Evolutionary conservation across 1,140 invertebrate genomes (phyloP).

Genomic region (Lordiphosa mommai): DNA sequence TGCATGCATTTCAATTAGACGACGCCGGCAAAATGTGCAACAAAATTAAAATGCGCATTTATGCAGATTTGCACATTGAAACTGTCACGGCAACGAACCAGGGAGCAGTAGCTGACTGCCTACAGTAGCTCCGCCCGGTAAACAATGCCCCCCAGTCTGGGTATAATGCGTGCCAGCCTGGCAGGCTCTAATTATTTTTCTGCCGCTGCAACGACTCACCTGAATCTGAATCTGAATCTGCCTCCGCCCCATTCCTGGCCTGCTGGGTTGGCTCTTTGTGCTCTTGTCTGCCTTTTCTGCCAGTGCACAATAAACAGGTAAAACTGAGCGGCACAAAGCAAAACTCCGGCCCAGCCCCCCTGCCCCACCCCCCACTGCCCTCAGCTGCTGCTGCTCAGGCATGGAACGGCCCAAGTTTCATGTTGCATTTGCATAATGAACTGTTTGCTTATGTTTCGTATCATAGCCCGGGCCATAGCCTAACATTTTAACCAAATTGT

Average conservation of each 20-base stretch:
- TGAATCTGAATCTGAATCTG: constrained; percentile 35
- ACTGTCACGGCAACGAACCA: constrained; percentile 65
- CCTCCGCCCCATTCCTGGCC: constrained; percentile 1
- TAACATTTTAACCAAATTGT: constrained; percentile 70
- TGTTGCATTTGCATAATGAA: constrained; percentile 75
- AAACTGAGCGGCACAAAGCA: constrained; percentile 60
- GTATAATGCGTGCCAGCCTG: constrained; percentile 60
- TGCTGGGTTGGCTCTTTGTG: constrained; percentile 36
- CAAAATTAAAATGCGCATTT: constrained; percentile 78
- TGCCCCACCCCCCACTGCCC: too few relatives aligned
- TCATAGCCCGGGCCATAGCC: constrained; percentile 31
- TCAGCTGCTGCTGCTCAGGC: neutral
- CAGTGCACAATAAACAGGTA: constrained; percentile 70
- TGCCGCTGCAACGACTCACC: constrained; percentile 59
- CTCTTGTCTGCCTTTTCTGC: constrained; percentile 51
- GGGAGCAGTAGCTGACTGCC: constrained; percentile 3
- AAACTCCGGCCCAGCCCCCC: constrained; percentile 3
- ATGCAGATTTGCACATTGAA: constrained; percentile 78
- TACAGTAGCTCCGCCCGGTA: constrained; percentile 33
- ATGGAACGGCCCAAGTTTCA: constrained; percentile 44
- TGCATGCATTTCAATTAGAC: constrained; percentile 75
- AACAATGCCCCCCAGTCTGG: constrained; percentile 46
- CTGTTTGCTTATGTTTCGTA: constrained; percentile 66
- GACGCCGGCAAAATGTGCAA: constrained; percentile 74
- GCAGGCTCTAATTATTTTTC: constrained; percentile 77